Percentiles rank a stretch among this genome's conserved stretches.
These are phyloP conservation scores for Sinopyrophorus schimmeli DNA, from an alignment of 2,888 invertebrate species.

Conservation along the genomic window DNA sequence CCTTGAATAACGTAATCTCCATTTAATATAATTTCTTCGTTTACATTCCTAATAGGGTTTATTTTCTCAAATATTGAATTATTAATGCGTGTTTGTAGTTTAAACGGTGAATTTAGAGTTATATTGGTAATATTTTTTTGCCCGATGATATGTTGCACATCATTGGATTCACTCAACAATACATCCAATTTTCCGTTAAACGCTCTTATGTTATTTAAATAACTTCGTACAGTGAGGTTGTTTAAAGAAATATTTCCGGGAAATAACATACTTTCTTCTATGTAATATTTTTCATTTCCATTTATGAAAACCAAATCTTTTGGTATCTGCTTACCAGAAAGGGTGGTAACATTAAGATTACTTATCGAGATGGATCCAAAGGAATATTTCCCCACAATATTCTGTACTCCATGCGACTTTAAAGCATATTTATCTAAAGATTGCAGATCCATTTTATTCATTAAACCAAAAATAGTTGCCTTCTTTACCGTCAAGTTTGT, in stretches of 20 bases:
- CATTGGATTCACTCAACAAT: constrained; percentile 51
- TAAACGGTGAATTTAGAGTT: constrained; percentile 54
- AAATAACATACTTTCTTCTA: constrained; percentile 57
- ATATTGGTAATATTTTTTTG: constrained; percentile 55
- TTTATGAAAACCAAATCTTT: constrained; percentile 52
- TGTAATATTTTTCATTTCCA: constrained; percentile 51
- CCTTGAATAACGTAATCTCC: constrained; percentile 56
- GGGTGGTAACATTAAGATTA: constrained; percentile 14
- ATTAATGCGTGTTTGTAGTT: constrained; percentile 54
- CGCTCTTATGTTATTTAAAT: constrained; percentile 58
- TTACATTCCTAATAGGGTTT: constrained; percentile 55
- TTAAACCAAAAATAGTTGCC: constrained; percentile 53
- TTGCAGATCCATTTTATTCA: constrained; percentile 57
- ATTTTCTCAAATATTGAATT: constrained; percentile 53
- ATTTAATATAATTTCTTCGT: constrained; percentile 52
- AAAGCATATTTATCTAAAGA: constrained; percentile 56
- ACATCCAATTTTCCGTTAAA: constrained; percentile 54
- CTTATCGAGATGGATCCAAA: constrained; percentile 38
- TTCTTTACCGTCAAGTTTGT: constrained; percentile 52
- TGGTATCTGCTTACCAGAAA: constrained; percentile 40
- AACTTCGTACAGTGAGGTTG: constrained; percentile 51
- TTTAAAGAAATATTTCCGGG: constrained; percentile 50
- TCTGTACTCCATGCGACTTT: constrained; percentile 57
- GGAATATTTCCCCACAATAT: constrained; percentile 49
- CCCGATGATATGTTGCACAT: constrained; percentile 55